Conservation (phyloP, 1,140 invertebrate species). For the Drosophila trapezifrons region DNA sequence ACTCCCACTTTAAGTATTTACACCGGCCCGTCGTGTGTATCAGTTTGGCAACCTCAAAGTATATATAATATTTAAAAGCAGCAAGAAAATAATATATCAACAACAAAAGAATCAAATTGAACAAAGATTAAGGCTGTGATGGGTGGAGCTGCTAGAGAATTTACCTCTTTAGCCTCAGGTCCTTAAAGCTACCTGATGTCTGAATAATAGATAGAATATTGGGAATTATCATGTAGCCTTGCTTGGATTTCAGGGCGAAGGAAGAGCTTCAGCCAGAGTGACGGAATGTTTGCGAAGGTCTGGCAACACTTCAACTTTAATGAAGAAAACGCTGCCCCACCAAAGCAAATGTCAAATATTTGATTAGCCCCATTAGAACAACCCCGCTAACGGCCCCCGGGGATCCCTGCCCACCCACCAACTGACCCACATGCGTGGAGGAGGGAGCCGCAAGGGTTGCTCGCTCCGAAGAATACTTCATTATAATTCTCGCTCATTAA, state of each 20-base stretch:
- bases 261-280: neutral
- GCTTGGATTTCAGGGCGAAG: too few relatives aligned
- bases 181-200: neutral
- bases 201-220: neutral
- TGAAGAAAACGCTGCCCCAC: slow-evolving; percentile 33
- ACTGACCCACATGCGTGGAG: slow-evolving; percentile 63
- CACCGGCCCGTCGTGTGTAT: slow-evolving; percentile 13
- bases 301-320: slow-evolving; percentile 51
- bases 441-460: slow-evolving; percentile 48
- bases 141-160: neutral
- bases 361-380: slow-evolving; percentile 75
- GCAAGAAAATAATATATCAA: too few relatives aligned
- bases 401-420: neutral
- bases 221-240: neutral
- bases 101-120: neutral
- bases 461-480: slow-evolving; percentile 61
- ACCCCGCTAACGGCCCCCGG: slow-evolving; percentile 21
- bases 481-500: slow-evolving; percentile 78
- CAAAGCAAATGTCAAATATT: slow-evolving; percentile 77
- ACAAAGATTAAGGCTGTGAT: neutral
- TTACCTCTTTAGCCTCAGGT: too few relatives aligned
- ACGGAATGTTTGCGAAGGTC: slow-evolving; percentile 15
- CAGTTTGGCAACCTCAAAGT: too few relatives aligned
- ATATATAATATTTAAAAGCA: neutral
- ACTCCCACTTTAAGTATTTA: slow-evolving; percentile 63